Evolutionary conservation across 2,888 invertebrate genomes (phyloP), one percentile per base, ranked within the genome.

Genomic region (Doris montereyensis): DNA sequence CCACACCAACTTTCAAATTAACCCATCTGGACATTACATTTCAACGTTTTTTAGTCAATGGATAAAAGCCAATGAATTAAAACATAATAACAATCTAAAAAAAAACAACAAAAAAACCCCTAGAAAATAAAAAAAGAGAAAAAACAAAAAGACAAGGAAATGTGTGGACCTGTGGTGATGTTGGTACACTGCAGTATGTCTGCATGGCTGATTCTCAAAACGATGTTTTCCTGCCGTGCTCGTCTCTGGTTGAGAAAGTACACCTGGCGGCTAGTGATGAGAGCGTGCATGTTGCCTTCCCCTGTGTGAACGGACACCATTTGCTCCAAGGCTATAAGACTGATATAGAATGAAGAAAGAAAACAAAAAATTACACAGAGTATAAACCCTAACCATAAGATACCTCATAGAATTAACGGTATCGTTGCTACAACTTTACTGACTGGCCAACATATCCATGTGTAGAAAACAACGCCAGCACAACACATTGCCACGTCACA

Each of bases 211-310:
- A 90, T 88, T 52, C 85, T 84, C n/a, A 91, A 84, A n/a, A 91
- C 88, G 41, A 91, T 84, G 76, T 88, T 88, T 57, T 89, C 88
- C 17, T 86, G 79, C 41, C 86, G 84, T 2, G 87, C 84, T 2
- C 85, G 82, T 2, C 87, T 86, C 60, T 86, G 93, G 8, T 94
- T 94, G 87, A 95, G 93, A 86, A 96, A 95, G 84, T 95, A 93
- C 78, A 96, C 94, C 87, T 94, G 93, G 84, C 94, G 93, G 89
- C 94, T 95, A 60, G 96, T 95, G 68, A 96, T 94, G 83, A 97
- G 93, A 84, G 95, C 95, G 87, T 95, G 94, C 86, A 97, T 93
- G n/a, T 83, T 84, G 92, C 97, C 96, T 91, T 95, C 93, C 81
- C 73, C 77, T 1, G 77, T 78, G 2, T 28, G 3, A 24, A 60